Percentiles rank a stretch among this genome's conserved stretches.
Conservation (phyloP, 2,797 vertebrate species). For the Loriculus beryllinus region DNA sequence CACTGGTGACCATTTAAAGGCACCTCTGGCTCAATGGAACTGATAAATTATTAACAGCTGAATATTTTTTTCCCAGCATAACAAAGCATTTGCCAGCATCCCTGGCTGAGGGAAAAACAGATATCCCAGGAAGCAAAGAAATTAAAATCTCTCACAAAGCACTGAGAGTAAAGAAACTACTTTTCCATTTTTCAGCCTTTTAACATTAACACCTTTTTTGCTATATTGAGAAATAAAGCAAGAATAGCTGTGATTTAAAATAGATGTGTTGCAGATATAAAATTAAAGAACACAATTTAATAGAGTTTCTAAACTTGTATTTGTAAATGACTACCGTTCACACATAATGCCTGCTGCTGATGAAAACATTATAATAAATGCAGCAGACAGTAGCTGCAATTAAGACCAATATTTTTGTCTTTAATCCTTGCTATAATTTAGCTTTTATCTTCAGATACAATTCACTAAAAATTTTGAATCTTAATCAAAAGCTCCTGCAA, state of each 20-base stretch:
- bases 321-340: background rate
- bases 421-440: background rate
- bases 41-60: conserved; percentile 2
- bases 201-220: background rate
- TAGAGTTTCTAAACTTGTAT: background rate
- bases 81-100: background rate
- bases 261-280: background rate
- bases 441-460: background rate
- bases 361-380: background rate
- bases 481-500: background rate
- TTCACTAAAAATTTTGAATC: background rate
- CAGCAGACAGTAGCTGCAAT: background rate
- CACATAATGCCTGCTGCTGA: background rate
- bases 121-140: background rate
- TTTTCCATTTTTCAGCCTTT: background rate
- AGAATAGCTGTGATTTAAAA: background rate
- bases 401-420: background rate
- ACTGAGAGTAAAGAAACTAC: background rate
- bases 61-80: background rate
- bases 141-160: background rate
- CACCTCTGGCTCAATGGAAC: background rate
- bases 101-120: background rate
- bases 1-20: background rate
- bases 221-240: background rate
- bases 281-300: conserved; percentile 14